Evolutionary conservation across 2,888 invertebrate species (phyloP).

Genomic region (Cerastoderma edule): DNA sequence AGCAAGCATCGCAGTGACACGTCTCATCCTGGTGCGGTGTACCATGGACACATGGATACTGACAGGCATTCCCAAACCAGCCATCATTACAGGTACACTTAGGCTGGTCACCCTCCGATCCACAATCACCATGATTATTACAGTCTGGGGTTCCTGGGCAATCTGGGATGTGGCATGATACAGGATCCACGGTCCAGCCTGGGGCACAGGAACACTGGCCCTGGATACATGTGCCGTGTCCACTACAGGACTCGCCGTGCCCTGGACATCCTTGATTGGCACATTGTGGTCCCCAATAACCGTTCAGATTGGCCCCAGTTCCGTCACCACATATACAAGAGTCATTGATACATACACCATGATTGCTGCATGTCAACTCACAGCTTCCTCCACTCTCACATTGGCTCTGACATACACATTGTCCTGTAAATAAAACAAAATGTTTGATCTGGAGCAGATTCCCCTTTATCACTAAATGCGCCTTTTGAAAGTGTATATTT

Average conservation of each 20-base stretch:
- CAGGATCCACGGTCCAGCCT: slow-evolving; percentile 65
- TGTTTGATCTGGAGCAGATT: background rate
- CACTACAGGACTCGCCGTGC: slow-evolving; percentile 61
- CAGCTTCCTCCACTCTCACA: slow-evolving; percentile 57
- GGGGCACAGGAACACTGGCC: slow-evolving; percentile 65
- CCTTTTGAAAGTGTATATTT: too few species aligned
- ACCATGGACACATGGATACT: slow-evolving; percentile 68
- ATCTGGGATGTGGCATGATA: slow-evolving; percentile 64
- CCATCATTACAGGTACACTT: slow-evolving; percentile 66
- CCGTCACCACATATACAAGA: slow-evolving; percentile 53
- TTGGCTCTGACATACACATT: slow-evolving; percentile 50
- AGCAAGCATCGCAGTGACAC: slow-evolving; percentile 70
- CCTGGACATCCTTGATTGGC: slow-evolving; percentile 70
- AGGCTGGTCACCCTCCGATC: slow-evolving; percentile 62
- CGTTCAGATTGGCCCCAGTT: slow-evolving; percentile 49
- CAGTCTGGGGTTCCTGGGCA: slow-evolving; percentile 65
- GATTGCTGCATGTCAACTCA: slow-evolving; percentile 53
- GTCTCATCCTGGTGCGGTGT: slow-evolving; percentile 49
- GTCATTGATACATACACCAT: slow-evolving; percentile 65
- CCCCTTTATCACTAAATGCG: background rate
- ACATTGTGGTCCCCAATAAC: slow-evolving; percentile 68
- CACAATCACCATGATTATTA: slow-evolving; percentile 66
- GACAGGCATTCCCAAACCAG: slow-evolving; percentile 69
- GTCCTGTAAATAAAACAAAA: slow-evolving; percentile 35
- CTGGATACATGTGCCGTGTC: slow-evolving; percentile 66